Base-by-base conservation (phyloP, 1,140 invertebrate species). In the Arion vulgaris region DNA sequence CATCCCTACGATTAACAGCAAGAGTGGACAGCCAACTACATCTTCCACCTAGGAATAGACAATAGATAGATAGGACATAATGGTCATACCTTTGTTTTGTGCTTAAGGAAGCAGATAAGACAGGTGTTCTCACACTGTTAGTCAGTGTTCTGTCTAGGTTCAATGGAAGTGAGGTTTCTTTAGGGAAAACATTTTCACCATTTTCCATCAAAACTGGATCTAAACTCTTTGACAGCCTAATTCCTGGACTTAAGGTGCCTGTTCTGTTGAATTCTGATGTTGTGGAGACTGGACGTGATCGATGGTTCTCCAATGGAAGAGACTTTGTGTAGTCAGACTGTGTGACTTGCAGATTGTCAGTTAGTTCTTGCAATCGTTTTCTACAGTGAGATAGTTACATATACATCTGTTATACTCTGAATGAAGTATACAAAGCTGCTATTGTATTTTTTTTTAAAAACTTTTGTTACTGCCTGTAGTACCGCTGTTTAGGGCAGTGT, bases 281-380 rank as follows among this genome's bases (percentile, higher is more conserved):
- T 4, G 36, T 45, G 1, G 87, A 87, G 9, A 82, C 72, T 19
- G 87, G 75, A 26, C 80, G 80, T 28, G 69, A 76, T 39, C 84
- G 85, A 80, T 85, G 85, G 28, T 81, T 66, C n/a, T 82, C 66
- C 66, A 86, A 83, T 53, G 83, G 84, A 0, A 79, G 71, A 49
- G 83, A 76, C 39, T 81, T 41, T 19, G 74, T 41, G 19, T 84
- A 82, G 32, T 84, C 78, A 38, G 82, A 78, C 72, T 88, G 84
- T 86, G 88, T 84, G 26, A 80, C 36, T 49, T 87, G 82, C 34
- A 90, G 62, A 53, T 83, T 88, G 23, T 86, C 85, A 62, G 86
- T 81, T 23, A 90, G 79, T 36, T 88, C 87, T 72, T 9, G 2
- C 5, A 57, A 9, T 57, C 53, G 53, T 23, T 23, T 2, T 19